These are phyloP conservation scores for Musca vetustissima DNA, from an alignment of 1,140 invertebrate genomes.

Conservation along the genomic window DNA sequence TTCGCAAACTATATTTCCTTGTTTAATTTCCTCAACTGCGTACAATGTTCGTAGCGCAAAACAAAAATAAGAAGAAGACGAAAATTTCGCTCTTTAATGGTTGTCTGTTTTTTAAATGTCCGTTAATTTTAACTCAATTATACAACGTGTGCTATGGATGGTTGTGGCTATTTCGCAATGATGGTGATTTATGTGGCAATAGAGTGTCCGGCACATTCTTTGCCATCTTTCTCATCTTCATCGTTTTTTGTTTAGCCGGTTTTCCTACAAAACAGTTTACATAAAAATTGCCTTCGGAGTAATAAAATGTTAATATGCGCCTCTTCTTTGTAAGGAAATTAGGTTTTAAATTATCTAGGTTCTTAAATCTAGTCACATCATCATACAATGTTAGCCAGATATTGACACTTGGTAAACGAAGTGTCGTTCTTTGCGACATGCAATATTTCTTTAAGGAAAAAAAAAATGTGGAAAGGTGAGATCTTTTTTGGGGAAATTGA, in stretches of 20 bases:
- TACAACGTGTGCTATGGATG: no score
- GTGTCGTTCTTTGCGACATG: no score
- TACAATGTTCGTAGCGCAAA: neutral
- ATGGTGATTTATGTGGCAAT: neutral
- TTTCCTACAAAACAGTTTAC: neutral
- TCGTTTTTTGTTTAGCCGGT: neutral
- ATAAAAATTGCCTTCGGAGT: neutral
- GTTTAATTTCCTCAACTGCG: neutral
- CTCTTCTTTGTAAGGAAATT: no score
- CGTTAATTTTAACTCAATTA: constrained; percentile 21
- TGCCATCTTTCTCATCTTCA: no score
- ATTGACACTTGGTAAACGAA: no score
- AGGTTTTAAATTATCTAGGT: no score
- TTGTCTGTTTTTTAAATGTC: constrained; percentile 10
- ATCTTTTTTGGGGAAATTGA: no score
- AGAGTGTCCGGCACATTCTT: neutral
- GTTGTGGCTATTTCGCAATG: neutral
- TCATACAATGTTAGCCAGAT: no score
- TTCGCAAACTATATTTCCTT: no score
- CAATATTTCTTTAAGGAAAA: no score
- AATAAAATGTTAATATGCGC: constrained; percentile 3
- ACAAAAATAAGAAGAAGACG: neutral
- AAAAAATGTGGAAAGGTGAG: no score
- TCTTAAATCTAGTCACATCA: no score
- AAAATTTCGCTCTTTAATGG: neutral